Base-by-base conservation (phyloP, 2,888 invertebrate species). In the Eremobia ochroleuca region DNA sequence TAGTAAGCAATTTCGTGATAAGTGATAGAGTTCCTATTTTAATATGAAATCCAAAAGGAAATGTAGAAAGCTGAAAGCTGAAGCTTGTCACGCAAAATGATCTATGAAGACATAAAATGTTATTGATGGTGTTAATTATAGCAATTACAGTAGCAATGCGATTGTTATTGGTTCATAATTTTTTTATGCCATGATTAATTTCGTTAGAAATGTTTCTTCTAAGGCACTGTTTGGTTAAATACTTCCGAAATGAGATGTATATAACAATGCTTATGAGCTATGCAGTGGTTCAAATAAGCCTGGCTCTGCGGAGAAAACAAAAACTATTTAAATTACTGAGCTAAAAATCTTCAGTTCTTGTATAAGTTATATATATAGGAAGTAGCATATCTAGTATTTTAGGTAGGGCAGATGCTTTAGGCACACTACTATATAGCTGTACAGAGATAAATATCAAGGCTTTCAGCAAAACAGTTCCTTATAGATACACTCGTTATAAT, bases 361-460 rank as follows among this genome's bases (percentile, higher is more conserved):
- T 21, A 34, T 31, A 9, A 21, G 31, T 21, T 3, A 18, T 34
- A 34, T 3, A 18, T 34, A 34, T 9, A 21, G 40, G 64, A 76
- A 76, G 31, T 25, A 58, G 9, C 1, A 4, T 4, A 55, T 4
- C 13, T 46, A 21, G 0, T n/a, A 64, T 11, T 78, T 64, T 15
- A 52, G 18, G 2, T 43, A 52, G 5, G n/a, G n/a, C n/a, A n/a
- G n/a, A n/a, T n/a, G n/a, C n/a, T n/a, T n/a, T n/a, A n/a, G n/a
- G n/a, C n/a, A n/a, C n/a, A n/a, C n/a, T n/a, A n/a, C n/a, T 55
- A 25, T 25, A 71, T 11, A 65, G 34, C n/a, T n/a, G n/a, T 52
- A 62, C 52, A 43, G 11, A 64, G 52, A 68, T 77, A 72, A 81
- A 79, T 70, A 67, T 70, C 85, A 84, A 84, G 87, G 85, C 13